Conservation (phyloP, 2,113 vertebrate genomes). For the Notechis scutatus region DNA sequence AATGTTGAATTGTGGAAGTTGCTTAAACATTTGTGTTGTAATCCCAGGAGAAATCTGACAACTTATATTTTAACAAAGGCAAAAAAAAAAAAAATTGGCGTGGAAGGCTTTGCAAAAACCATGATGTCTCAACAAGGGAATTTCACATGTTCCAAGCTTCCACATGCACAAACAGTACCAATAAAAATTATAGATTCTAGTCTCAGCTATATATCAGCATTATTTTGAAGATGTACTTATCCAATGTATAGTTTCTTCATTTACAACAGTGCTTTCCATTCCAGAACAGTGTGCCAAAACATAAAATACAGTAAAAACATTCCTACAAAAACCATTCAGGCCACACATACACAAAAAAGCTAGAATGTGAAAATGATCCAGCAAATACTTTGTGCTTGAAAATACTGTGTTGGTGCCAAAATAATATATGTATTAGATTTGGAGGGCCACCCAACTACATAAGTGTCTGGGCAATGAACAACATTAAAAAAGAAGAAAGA, state of each 20-base stretch:
- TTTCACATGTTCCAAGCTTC: neutral
- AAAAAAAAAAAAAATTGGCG: too few relatives aligned
- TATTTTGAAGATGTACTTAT: neutral
- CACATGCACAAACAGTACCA: neutral
- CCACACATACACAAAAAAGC: neutral
- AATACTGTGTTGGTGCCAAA: neutral
- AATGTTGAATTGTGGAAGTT: too few relatives aligned
- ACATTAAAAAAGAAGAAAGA: neutral
- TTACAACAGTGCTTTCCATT: neutral
- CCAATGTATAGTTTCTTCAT: neutral
- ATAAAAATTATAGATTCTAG: neutral
- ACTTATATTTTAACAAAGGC: neutral
- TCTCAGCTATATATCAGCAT: neutral
- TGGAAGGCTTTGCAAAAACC: neutral
- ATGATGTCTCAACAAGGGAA: neutral
- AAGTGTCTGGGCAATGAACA: neutral
- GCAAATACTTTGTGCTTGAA: neutral
- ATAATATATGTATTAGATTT: neutral
- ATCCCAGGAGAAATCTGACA: neutral
- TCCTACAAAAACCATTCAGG: neutral
- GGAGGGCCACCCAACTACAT: neutral
- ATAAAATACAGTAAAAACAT: neutral
- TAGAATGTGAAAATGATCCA: neutral
- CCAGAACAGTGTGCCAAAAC: neutral
- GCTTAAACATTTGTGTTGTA: neutral